phyloP scores from a whole-genome alignment of 23 tunicate species.

The Corella eumyota region DNA sequence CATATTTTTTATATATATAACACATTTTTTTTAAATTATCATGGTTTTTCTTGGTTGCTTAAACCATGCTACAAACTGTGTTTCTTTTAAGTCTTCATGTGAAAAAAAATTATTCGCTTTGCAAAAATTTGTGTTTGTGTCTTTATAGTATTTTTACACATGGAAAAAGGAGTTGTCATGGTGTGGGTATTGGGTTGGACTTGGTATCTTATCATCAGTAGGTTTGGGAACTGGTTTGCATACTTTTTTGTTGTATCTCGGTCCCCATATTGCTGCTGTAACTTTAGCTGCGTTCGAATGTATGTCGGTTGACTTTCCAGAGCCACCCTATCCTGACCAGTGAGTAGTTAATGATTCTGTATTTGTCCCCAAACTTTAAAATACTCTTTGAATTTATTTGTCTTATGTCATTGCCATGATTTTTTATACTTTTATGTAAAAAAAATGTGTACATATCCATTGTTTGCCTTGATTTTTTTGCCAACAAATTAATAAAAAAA shows the following conservation, averaged over 20 bases:
- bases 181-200: slow-evolving; percentile 87
- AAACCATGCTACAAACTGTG: too few relatives aligned
- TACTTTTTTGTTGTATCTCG: slow-evolving; percentile 88
- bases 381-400: not conserved
- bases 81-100: too few relatives aligned
- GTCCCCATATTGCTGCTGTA: slow-evolving; percentile 93
- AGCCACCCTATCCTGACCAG: slow-evolving; percentile 93
- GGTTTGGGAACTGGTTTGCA: slow-evolving; percentile 98
- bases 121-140: slow-evolving; percentile 6
- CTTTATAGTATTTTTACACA: slow-evolving; percentile 36
- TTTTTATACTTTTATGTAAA: not conserved
- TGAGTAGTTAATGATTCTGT: slow-evolving; percentile 17
- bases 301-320: slow-evolving; percentile 78
- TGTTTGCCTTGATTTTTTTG: not conserved
- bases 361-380: not conserved
- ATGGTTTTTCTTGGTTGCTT: too few relatives aligned
- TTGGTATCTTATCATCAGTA: slow-evolving; percentile 84
- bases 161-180: slow-evolving; percentile 47
- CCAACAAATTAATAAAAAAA: too few relatives aligned
- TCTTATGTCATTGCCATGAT: not conserved
- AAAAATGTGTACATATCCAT: not conserved
- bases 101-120: too few relatives aligned
- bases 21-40: too few relatives aligned
- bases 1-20: too few relatives aligned
- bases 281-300: slow-evolving; percentile 97